A percentile compares a stretch with the other conserved stretches of the same genome.
These are phyloP conservation scores for Chrosomus eos DNA, from an alignment of 2,797 vertebrate genomes.

Conservation along the genomic window DNA sequence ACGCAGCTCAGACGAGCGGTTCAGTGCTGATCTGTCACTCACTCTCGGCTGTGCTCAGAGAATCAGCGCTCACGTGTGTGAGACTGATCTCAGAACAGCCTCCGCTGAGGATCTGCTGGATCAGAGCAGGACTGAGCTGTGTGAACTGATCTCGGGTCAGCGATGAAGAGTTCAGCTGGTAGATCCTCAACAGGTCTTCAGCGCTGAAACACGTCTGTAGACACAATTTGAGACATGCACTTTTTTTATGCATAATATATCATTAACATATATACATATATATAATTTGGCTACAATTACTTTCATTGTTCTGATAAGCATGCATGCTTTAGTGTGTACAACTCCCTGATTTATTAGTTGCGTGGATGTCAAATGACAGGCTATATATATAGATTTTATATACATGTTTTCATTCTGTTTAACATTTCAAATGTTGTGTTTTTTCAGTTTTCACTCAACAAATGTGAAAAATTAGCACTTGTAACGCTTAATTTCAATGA, in stretches of 20 bases:
- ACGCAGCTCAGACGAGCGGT: no score
- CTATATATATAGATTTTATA: not conserved
- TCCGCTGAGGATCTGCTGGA: constrained; percentile 86
- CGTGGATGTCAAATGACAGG: not conserved
- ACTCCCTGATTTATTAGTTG: not conserved
- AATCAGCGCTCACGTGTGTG: not conserved
- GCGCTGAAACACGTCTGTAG: constrained; percentile 82
- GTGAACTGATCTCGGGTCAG: constrained; percentile 74
- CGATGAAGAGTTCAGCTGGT: constrained; percentile 66
- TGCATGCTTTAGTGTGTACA: no score
- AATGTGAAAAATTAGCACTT: not conserved
- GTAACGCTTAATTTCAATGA: constrained; percentile 11
- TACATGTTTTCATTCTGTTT: not conserved
- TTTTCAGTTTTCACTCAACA: not conserved
- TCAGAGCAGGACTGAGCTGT: constrained; percentile 81
- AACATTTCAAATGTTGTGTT: not conserved
- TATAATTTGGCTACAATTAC: not conserved
- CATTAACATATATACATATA: no score
- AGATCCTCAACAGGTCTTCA: constrained; percentile 78
- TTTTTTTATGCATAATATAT: not conserved
- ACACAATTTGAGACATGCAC: not conserved
- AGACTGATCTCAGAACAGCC: constrained; percentile 67
- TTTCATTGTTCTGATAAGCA: constrained; percentile 7
- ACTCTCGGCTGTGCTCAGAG: constrained; percentile 79
- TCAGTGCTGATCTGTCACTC: constrained; percentile 54